Base-by-base conservation (phyloP, 2,113 vertebrate genomes). In the Enhydra lutris region DNA sequence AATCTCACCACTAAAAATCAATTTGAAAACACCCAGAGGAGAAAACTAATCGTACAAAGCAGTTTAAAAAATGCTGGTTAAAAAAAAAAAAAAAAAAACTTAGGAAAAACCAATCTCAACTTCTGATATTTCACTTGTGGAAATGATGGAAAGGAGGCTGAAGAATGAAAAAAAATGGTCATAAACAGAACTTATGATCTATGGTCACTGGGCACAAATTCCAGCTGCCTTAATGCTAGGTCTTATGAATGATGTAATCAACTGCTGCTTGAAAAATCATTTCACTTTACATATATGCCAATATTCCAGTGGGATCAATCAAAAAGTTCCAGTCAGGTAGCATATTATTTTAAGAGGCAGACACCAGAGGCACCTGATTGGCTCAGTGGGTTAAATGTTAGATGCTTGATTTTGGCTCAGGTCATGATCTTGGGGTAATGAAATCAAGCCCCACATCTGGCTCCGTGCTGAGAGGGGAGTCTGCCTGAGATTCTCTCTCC, bases 1-100 rank as follows among this genome's bases (percentile, higher is more conserved):
- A 89, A 50, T 85, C 50, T 81, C 96, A 81, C 89, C 52, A 81
- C 45, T 47, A 90, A 93, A 97, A 97, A 88, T 95, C 90, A 90
- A 88, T 90, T 91, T 94, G 87, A 94, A 97, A 97, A 95, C 57
- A 90, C 17, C 47, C 11, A 80, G n/a, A 69, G 59, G 45, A 80
- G 36, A 74, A 82, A 80, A 91, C 80, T 87, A 69, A 34, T 50
- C 39, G 88, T 21, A 80, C 1, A 1, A 78, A 90, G 15, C 24
- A 52, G 23, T 83, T 94, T 5, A 63, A 87, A 94, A 67, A 89
- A 89, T 39, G 1, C 47, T 79, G 73, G 6, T 74, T 91, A 42
- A 74, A 12, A 61, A 10, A 61, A 88, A 88, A 9, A 59, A 84
- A 88, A 85, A 84, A 94, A 96, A 76, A 50, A 76, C n/a, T 45